Evolutionary conservation across 2,113 vertebrate species (phyloP), one percentile per base, ranked within the genome.

Genomic region (Bettongia penicillata): DNA sequence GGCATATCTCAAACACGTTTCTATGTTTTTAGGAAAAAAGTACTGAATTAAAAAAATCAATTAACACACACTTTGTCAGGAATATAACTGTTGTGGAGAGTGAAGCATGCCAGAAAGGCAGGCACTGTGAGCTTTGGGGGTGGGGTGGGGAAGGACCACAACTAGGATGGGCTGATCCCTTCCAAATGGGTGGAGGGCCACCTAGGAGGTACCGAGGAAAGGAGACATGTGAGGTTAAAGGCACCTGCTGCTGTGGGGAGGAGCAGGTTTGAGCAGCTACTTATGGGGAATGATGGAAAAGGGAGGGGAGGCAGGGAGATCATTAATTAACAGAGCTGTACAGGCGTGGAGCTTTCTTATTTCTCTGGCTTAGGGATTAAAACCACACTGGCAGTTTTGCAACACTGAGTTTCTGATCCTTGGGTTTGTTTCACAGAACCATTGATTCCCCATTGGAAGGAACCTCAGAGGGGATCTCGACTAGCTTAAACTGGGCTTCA

Each of bases 11-110:
- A 55, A 95, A 91, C 37, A 12, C 48, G 50, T 90, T 96, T 93
- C 53, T 91, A 51, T 47, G 91, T 94, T 50, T 26, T 68, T 37
- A 31, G 57, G 57, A 37, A 28, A 61, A 90, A 92, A 96, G 95
- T 48, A 89, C 57, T 96, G 57, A 95, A 92, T 57, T 91, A 96
- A 9, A 90, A 9, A 94, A 92, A 93, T 96, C 92, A 91, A 77
- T 94, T 90, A 94, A 91, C 24, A 77, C 61, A 25, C 25, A 77
- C 90, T 93, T 94, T 96, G 92, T 91, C 61, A n/a, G 14, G 77
- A 93, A 93, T n/a, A 12, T 1, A 93, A 23, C 48, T 89, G 49
- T 14, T 94, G 93, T 53, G 22, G 12, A 77, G 52, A 31, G 91
- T 51, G 28, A 68, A 61, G 43, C 28, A 14, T 14, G 28, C 57